Base-by-base conservation (phyloP, 2,888 invertebrate genomes). In the Xestia xanthographa region DNA sequence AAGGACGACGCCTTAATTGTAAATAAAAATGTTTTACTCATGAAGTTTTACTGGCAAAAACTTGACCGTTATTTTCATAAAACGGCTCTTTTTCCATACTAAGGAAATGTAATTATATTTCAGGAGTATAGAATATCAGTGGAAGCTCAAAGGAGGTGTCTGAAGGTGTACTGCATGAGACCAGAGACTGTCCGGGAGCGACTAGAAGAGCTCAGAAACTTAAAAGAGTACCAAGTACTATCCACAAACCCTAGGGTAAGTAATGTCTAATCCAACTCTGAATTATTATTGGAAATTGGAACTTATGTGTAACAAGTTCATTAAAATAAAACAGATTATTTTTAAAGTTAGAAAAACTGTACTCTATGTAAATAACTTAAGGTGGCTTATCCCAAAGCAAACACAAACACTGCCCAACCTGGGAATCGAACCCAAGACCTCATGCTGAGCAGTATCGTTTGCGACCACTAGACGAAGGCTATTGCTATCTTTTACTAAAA, bases 181-280 rank as follows among this genome's bases (percentile, higher is more conserved):
- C 95, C 97, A 0, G 94, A 96, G 43, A 97, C 97, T 0, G 96
- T 98, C 0, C 89, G 95, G 29, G 91, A 96, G 56, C 95, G 98
- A 12, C 91, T 98, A 2, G 92, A 97, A 0, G 97, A 97, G 80
- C 91, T 98, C 0, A 93, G 95, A 63, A 94, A 92, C 48, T 94
- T 97, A 43, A 97, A 97, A 50, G 97, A 98, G 88, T 97, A 98
- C 80, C 92, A 96, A 87, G 95, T 97, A 0, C 92, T 98, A 41
- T 93, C 95, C 26, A 95, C 97, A 17, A 97, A 98, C 94, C 97
- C 97, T 5, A 95, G 97, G 80, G 96, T 98, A 82, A 92, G 92
- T 17, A 56, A n/a, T 50, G 0, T n/a, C 29, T 4, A 29, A 20
- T 20, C 45, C 50, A 0, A 48, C 41, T 34, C 14, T 12, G 5